Percentiles rank a stretch among this genome's conserved stretches.
These are phyloP conservation scores for Xestia ashworthii DNA, from an alignment of 2,888 invertebrate species.

Conservation along the genomic window DNA sequence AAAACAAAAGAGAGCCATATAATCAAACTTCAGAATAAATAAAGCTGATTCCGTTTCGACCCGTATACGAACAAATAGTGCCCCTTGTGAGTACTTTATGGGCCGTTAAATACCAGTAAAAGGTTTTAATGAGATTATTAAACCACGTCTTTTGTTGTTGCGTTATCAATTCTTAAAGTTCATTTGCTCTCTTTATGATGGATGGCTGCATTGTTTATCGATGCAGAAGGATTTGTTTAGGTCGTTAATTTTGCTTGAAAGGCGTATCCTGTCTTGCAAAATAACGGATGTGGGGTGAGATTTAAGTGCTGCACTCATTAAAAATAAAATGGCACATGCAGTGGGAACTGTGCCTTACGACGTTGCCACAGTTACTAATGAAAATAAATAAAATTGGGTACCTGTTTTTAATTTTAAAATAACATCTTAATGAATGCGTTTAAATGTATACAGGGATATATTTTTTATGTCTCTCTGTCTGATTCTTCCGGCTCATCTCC, in stretches of 20 bases:
- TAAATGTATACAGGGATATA: no score
- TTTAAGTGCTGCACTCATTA: conserved; percentile 12
- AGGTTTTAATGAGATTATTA: conserved; percentile 85
- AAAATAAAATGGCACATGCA: conserved; percentile 11
- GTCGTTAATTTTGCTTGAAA: conserved; percentile 31
- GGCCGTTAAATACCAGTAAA: conserved; percentile 85
- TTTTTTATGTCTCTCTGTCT: no score
- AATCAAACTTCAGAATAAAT: conserved; percentile 75
- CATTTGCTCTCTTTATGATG: conserved; percentile 64
- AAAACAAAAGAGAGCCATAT: conserved; percentile 75
- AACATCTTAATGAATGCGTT: no score
- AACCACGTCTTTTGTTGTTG: conserved; percentile 67
- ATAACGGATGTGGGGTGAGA: conserved; percentile 37
- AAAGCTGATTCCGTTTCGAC: conserved; percentile 68
- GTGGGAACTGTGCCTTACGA: conserved; percentile 7
- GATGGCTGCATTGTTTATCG: conserved; percentile 58
- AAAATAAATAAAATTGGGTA: no score
- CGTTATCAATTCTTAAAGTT: conserved; percentile 71
- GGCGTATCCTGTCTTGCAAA: conserved; percentile 37
- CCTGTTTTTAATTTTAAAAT: no score
- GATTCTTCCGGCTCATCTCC: no score
- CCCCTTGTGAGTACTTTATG: conserved; percentile 84
- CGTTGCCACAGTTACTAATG: not conserved
- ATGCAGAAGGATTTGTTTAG: conserved; percentile 34
- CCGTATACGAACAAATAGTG: conserved; percentile 77